These are phyloP conservation scores for Rhopilema esculentum DNA, from an alignment of 30 jellyfish, hydroid and myxozoan species.

Conservation along the genomic window DNA sequence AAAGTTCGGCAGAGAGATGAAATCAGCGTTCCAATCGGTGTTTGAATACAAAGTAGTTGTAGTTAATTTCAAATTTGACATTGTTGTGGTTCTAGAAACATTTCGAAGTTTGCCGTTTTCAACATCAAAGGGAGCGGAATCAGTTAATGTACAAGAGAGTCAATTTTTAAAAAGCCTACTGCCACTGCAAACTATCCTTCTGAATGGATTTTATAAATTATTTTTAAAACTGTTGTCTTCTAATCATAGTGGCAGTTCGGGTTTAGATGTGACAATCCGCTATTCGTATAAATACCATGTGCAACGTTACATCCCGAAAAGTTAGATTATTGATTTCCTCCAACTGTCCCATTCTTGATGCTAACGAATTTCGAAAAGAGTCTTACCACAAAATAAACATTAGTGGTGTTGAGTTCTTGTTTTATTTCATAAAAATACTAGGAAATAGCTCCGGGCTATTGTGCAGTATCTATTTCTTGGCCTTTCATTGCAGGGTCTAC, in stretches of 20 bases:
- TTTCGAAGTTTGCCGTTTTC: neutral
- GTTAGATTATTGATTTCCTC: no score
- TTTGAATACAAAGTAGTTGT: neutral
- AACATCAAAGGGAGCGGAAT: neutral
- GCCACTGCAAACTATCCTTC: neutral
- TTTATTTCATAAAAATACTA: no score
- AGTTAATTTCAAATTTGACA: neutral
- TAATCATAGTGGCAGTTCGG: neutral
- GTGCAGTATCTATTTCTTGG: no score
- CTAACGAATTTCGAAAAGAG: no score
- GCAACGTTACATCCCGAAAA: no score
- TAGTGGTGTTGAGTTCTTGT: no score
- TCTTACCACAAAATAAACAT: no score
- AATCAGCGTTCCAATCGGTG: constrained; percentile 69
- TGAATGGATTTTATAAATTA: neutral
- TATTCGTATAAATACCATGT: no score
- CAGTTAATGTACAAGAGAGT: neutral
- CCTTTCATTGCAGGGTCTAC: no score
- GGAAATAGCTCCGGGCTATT: no score
- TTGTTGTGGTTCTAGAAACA: neutral
- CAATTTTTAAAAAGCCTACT: neutral
- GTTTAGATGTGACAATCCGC: no score
- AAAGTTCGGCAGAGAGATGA: constrained; percentile 59
- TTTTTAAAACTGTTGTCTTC: neutral
- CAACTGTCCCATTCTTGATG: no score